phyloP scores from a whole-genome alignment of 2,888 invertebrate genomes.

The Trichacis sp. region DNA sequence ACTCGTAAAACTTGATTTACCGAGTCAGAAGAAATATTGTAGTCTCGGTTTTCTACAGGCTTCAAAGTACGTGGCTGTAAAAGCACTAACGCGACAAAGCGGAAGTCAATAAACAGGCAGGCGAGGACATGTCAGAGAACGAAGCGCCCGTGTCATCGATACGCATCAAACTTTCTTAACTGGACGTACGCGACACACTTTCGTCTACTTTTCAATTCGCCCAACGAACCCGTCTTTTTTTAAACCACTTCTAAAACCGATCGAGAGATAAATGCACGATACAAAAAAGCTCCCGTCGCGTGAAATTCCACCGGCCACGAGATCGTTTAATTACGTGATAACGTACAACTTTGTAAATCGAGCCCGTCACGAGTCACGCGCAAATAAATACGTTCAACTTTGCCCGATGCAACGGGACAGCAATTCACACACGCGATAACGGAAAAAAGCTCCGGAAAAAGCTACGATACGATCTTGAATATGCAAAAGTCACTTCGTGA shows the following conservation, averaged over 20 bases:
- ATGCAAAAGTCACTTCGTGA: not conserved
- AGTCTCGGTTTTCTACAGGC: too few species aligned
- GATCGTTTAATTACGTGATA: not conserved
- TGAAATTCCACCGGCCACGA: not conserved
- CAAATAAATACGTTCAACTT: not conserved
- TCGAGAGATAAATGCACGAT: too few species aligned
- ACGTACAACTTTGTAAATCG: not conserved
- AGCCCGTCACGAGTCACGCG: not conserved
- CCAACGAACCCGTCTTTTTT: not conserved
- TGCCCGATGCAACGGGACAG: not conserved
- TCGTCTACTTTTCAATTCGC: not conserved
- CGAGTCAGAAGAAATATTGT: too few species aligned
- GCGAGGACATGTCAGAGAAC: not conserved
- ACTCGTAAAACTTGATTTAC: too few species aligned
- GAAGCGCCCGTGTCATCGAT: not conserved
- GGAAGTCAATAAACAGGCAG: not conserved
- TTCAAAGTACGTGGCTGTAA: too few species aligned
- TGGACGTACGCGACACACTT: not conserved
- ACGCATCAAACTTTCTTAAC: not conserved
- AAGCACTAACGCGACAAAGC: not conserved
- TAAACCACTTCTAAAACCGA: too few species aligned
- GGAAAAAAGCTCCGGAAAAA: slow-evolving; percentile 1
- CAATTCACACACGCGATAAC: not conserved
- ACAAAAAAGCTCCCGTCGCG: not conserved
- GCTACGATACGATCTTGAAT: not conserved